These are phyloP conservation scores for Champsocephalus gunnari DNA, from an alignment of 2,797 vertebrate genomes.

Conservation along the genomic window DNA sequence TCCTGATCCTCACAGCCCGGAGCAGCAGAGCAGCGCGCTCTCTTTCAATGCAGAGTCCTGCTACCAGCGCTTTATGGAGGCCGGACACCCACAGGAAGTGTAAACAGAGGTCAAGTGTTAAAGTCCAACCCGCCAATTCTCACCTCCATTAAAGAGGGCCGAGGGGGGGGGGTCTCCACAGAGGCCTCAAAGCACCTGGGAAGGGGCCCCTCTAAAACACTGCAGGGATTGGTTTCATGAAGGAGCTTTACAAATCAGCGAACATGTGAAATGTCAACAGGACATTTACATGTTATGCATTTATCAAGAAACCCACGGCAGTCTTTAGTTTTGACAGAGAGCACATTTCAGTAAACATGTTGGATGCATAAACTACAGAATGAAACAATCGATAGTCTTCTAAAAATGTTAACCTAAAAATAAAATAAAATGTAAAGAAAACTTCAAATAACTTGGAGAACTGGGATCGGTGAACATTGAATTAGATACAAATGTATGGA, in stretches of 20 bases:
- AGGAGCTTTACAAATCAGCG: constrained; percentile 26
- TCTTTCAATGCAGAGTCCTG: constrained; percentile 55
- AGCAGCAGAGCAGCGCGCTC: constrained; percentile 58
- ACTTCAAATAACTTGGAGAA: background rate
- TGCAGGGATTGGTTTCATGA: constrained; percentile 39
- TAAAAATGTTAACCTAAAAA: background rate
- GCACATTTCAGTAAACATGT: no score
- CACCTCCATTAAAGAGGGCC: constrained; percentile 85
- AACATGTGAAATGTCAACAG: constrained; percentile 31
- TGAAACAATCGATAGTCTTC: background rate
- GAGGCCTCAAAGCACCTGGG: constrained; percentile 72
- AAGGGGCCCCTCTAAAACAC: constrained; percentile 39
- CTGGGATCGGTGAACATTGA: background rate
- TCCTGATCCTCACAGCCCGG: constrained; percentile 61
- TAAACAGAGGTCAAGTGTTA: constrained; percentile 87
- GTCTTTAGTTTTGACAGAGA: no score
- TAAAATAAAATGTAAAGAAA: background rate
- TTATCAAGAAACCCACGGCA: background rate
- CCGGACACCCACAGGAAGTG: constrained; percentile 85
- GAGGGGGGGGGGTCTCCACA: constrained; percentile 55
- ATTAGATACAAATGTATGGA: background rate
- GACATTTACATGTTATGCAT: background rate
- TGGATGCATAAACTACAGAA: background rate
- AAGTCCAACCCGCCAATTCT: constrained; percentile 88
- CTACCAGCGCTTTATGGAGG: constrained; percentile 73